Conservation (phyloP, 2,113 vertebrate species). For the Paratilapia polleni region DNA sequence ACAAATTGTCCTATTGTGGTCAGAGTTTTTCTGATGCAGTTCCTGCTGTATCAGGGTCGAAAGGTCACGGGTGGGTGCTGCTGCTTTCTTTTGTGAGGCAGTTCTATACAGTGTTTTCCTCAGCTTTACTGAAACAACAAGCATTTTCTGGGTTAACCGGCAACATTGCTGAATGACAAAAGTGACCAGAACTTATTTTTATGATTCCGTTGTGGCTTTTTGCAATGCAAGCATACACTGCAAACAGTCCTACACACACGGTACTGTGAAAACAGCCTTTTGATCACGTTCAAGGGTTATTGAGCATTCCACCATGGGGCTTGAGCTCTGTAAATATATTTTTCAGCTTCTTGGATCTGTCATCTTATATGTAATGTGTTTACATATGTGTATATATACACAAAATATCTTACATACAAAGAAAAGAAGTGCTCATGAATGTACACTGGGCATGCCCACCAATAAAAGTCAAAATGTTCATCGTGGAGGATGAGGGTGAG, state of each 20-base stretch:
- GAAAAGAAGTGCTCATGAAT: slow-evolving; percentile 75
- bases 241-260: slow-evolving; percentile 50
- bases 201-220: slow-evolving; percentile 44
- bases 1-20: slow-evolving; percentile 37
- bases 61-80: slow-evolving; percentile 29
- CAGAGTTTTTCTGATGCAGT: slow-evolving; percentile 19
- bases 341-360: slow-evolving; percentile 67
- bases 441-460: slow-evolving; percentile 79
- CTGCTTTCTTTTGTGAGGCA: slow-evolving; percentile 62
- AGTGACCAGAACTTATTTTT: slow-evolving; percentile 53
- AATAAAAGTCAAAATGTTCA: slow-evolving; percentile 58
- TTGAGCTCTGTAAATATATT: slow-evolving; percentile 58
- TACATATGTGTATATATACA: slow-evolving; percentile 80
- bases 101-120: slow-evolving; percentile 73
- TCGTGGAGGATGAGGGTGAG: slow-evolving; percentile 35
- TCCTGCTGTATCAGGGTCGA: slow-evolving; percentile 13
- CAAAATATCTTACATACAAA: slow-evolving; percentile 77
- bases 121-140: slow-evolving; percentile 65
- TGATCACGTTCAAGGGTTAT: slow-evolving; percentile 33
- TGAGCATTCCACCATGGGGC: slow-evolving; percentile 39
- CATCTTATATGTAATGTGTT: slow-evolving; percentile 70
- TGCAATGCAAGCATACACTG: slow-evolving; percentile 52
- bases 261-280: slow-evolving; percentile 39
- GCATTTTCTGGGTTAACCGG: slow-evolving; percentile 44
- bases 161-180: slow-evolving; percentile 52